Conservation (phyloP, 2,797 vertebrate genomes). For the Champsocephalus gunnari region DNA sequence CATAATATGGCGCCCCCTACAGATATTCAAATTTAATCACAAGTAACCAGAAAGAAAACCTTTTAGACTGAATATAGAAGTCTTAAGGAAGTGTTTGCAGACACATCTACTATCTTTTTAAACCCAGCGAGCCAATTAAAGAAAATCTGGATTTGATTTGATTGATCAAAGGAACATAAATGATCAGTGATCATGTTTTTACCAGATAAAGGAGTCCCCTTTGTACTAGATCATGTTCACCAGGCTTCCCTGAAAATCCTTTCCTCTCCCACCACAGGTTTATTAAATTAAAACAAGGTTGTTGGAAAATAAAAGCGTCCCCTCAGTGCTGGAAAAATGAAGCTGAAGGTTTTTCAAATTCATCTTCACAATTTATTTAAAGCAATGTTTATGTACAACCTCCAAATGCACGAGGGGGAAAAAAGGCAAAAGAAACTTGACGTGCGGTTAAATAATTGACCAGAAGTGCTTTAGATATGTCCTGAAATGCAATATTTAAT, state of each 20-base stretch:
- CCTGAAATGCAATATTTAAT: neutral
- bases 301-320: too few relatives aligned
- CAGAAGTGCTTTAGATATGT: neutral
- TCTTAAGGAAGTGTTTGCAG: neutral
- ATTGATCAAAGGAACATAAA: neutral
- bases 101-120: neutral
- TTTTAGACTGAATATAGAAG: neutral
- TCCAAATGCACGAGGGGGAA: too few relatives aligned
- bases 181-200: conserved; percentile 1
- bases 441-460: neutral
- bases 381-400: too few relatives aligned
- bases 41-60: neutral
- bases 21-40: neutral
- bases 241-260: conserved; percentile 1
- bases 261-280: neutral
- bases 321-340: too few relatives aligned
- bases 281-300: too few relatives aligned
- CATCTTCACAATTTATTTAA: too few relatives aligned
- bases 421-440: too few relatives aligned
- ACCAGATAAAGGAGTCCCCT: conserved; percentile 6
- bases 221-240: conserved; percentile 23
- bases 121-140: neutral
- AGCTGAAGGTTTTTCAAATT: too few relatives aligned
- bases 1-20: conserved; percentile 17
- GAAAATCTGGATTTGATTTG: neutral